Base-by-base conservation (phyloP, 2,113 vertebrate species). In the Ailurus styani region DNA sequence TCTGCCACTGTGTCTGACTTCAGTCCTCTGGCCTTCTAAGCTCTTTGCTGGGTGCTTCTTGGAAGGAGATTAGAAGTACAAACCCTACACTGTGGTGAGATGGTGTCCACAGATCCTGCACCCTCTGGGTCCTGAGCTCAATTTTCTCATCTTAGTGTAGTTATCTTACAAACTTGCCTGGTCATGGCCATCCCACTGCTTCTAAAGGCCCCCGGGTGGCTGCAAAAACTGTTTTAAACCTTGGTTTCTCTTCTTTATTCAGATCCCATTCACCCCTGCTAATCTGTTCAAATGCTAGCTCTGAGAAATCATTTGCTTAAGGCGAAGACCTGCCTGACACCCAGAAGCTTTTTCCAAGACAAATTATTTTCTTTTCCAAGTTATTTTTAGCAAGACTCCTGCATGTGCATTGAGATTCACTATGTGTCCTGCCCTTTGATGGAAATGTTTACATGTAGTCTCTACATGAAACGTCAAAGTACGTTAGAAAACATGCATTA, bases 241-340 rank as follows among this genome's bases (percentile, higher is more conserved):
- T 82, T 50, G 0, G 9, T 17, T 72, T 52, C 7, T 57, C 14
- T 73, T 88, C 45, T 54, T 57, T 25, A 66, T 17, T 70, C 50
- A 96, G 8, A n/a, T n/a, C 9, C 62, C 55, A 5, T 25, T 68
- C 17, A 31, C 27, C 14, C 54, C 40, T 82, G 13, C 64, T 90
- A 47, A 62, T 37, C 31, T 86, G 3, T 70, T 72, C 64, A 82
- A 68, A 83, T 42, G 23, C 18, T 34, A 90, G 21, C 45, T 10
- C 60, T 47, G 31, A 96, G 54, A 75, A 92, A 55, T n/a, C 15
- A 75, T 72, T 89, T 70, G 25, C 91, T 68, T 57, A 37, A 45
- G 25, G 0, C 25, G 62, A 73, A 6, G n/a, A 5, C 68, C 40
- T 85, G 1, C 81, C 54, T 90, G 55, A 18, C 18, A 86, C n/a